These are phyloP conservation scores for Zoanthus sociatus DNA, from an alignment of 92 coral and sea anemone genomes.

Conservation along the genomic window DNA sequence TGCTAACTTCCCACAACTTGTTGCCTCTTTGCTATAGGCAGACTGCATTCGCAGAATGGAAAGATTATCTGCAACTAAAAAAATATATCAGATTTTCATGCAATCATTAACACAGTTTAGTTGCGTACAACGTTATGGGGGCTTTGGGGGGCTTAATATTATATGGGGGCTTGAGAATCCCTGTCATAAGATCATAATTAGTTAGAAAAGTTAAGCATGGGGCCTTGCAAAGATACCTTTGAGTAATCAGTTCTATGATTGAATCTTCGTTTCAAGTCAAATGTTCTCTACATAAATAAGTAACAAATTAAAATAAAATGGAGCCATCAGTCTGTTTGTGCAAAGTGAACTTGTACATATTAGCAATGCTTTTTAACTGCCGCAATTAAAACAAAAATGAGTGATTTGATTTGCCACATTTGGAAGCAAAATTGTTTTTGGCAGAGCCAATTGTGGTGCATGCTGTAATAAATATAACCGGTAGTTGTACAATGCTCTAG, in stretches of 20 bases:
- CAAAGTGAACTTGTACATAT: slow-evolving; percentile 16
- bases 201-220: neutral
- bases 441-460: slow-evolving; percentile 25
- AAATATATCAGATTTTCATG: slow-evolving; percentile 6
- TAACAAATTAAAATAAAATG: slow-evolving; percentile 21
- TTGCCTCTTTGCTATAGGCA: slow-evolving; percentile 18
- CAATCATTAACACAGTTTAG: slow-evolving; percentile 14
- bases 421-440: slow-evolving; percentile 23
- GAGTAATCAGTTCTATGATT: slow-evolving; percentile 24
- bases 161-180: slow-evolving; percentile 14
- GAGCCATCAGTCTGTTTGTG: slow-evolving; percentile 27
- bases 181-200: neutral
- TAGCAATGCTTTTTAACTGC: slow-evolving; percentile 26
- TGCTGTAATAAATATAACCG: slow-evolving; percentile 15
- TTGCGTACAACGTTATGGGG: slow-evolving; percentile 21
- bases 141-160: slow-evolving; percentile 15
- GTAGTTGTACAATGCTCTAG: slow-evolving; percentile 1
- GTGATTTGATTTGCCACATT: slow-evolving; percentile 23
- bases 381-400: slow-evolving; percentile 12
- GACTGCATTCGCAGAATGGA: slow-evolving; percentile 18
- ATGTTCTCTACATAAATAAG: slow-evolving; percentile 22
- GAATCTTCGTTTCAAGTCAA: slow-evolving; percentile 25
- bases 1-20: slow-evolving; percentile 17
- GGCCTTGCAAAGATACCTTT: slow-evolving; percentile 6
- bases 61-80: slow-evolving; percentile 18